Base-by-base conservation (phyloP, 1,140 invertebrate genomes). In the Eupeodes corollae region DNA sequence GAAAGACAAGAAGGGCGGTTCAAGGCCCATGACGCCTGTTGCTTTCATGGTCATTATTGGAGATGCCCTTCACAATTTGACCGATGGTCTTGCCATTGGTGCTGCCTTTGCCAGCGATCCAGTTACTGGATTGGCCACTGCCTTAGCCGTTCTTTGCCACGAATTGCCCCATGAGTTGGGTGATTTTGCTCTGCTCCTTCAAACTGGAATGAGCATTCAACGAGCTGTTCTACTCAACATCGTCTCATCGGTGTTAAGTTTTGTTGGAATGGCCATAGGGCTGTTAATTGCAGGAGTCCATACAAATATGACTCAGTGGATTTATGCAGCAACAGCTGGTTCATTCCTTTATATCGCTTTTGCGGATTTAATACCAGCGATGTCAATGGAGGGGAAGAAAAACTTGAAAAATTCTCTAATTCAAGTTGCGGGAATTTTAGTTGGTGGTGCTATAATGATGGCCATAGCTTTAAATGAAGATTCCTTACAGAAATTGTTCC, bases 261-360 rank as follows among this genome's bases (percentile, higher is more conserved):
- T 87, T 58, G 66, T 83, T 49, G 86, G 86, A 32, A 83, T 84
- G 75, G 69, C 81, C 5, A 72, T 82, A 42, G 86, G 86, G 1
- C 71, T 88, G 11, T 69, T 77, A 48, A 65, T 88, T 5, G 85
- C 83, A 10, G 82, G 83, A 53, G 69, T 75, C 44, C 75, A 84
- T 19, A 70, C 75, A 35, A 73, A 73, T 1, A 75, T 79, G 42
- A 79, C 78, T 3, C 70, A 78, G 35, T 88, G 85, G 84, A 80
- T 88, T 31, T 88, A 86, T 68, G 79, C 83, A 3, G 75, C 76
- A 6, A 83, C 85, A 2, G 86, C 82, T n/a, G 86, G 86, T 30
- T 84, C 83, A 40, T 89, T 89, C 65, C 72, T 89, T 1, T 88
- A 89, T 56, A 84, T 89, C 49, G 83, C 83, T n/a, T 71, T 89